Conservation (phyloP, 2,888 invertebrate genomes). For the Tortricodes alternella region DNA sequence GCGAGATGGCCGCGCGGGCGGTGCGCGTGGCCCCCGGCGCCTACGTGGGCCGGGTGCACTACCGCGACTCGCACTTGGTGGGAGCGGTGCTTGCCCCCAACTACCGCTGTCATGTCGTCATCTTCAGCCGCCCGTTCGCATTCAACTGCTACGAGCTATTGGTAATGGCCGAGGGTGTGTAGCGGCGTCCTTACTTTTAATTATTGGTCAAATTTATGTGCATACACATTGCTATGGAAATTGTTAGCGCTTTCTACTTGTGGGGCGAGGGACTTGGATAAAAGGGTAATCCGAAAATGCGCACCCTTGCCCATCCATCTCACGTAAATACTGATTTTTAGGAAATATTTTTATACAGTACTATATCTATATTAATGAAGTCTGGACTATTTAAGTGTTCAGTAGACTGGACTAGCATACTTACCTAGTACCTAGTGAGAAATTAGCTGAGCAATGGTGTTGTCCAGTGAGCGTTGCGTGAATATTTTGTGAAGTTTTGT, state of each 20-base stretch:
- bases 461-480: slow-evolving; percentile 8
- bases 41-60: slow-evolving; percentile 56
- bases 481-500: slow-evolving; percentile 3
- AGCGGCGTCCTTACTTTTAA: not conserved
- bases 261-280: not conserved
- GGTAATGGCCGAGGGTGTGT: slow-evolving; percentile 44
- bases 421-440: too few relatives aligned
- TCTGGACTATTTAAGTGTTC: too few relatives aligned
- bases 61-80: slow-evolving; percentile 55
- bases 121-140: slow-evolving; percentile 66
- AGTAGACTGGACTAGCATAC: too few relatives aligned
- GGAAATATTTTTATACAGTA: too few relatives aligned
- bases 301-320: too few relatives aligned
- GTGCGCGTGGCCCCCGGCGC: slow-evolving; percentile 51
- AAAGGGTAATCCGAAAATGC: not conserved
- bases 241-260: not conserved
- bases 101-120: slow-evolving; percentile 66
- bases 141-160: slow-evolving; percentile 71
- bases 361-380: too few relatives aligned
- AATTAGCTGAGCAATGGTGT: not conserved
- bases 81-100: slow-evolving; percentile 58
- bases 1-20: slow-evolving; percentile 49
- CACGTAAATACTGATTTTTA: too few relatives aligned
- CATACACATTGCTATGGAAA: not conserved
- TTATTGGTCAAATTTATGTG: not conserved